phyloP scores from a whole-genome alignment of 2,113 vertebrate genomes.

The Setophaga kirtlandii region DNA sequence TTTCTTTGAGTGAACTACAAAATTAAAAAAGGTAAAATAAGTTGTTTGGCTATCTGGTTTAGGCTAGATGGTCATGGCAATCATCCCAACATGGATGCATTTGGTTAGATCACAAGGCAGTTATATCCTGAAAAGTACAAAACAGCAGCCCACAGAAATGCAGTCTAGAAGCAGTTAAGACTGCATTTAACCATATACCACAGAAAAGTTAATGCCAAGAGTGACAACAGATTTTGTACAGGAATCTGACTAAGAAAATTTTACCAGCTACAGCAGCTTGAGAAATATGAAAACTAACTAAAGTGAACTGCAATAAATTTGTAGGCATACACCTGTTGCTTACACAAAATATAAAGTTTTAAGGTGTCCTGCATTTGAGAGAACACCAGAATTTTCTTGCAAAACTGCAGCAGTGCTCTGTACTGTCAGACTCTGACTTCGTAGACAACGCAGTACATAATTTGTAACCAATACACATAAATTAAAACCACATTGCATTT shows the following conservation, averaged over 20 bases:
- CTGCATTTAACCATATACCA: not conserved
- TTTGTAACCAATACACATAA: not conserved
- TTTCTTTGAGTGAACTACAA: not conserved
- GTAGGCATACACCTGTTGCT: not conserved
- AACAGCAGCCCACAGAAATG: not conserved
- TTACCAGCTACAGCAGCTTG: not conserved
- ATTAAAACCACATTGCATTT: constrained; percentile 41
- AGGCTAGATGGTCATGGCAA: not conserved
- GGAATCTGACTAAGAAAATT: not conserved
- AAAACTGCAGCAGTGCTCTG: not conserved
- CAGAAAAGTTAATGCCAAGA: not conserved
- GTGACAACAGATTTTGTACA: not conserved
- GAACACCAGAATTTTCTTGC: not conserved
- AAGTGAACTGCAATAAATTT: not conserved
- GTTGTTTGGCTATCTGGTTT: not conserved
- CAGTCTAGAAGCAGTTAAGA: not conserved
- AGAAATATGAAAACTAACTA: not conserved
- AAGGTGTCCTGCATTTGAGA: not conserved
- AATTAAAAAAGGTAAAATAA: not conserved
- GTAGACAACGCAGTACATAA: not conserved
- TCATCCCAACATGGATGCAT: fast-evolving
- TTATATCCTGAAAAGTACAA: not conserved
- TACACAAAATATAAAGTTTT: not conserved
- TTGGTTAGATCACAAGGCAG: no score
- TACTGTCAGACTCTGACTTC: not conserved